Conservation (phyloP, 2,888 invertebrate species). For the Hyppa rectilinea region DNA sequence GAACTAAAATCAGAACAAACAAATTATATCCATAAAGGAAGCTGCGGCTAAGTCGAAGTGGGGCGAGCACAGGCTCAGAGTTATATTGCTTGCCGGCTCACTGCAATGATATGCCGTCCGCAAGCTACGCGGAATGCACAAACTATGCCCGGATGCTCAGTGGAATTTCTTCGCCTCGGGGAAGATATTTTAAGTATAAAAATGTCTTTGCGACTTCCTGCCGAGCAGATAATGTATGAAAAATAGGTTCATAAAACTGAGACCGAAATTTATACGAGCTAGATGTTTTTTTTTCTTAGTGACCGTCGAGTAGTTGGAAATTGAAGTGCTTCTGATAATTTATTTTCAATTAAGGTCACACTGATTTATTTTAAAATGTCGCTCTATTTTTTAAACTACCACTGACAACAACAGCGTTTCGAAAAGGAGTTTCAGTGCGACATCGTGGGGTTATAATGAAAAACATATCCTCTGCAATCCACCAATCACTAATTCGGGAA, state of each 20-base stretch:
- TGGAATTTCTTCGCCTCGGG: constrained; percentile 73
- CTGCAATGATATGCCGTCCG: constrained; percentile 75
- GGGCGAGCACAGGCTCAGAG: constrained; percentile 54
- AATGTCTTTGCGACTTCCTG: constrained; percentile 70
- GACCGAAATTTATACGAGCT: constrained; percentile 38
- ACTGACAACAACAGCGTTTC: neutral
- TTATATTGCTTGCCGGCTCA: constrained; percentile 62
- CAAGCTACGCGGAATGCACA: constrained; percentile 76
- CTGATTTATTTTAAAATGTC: neutral
- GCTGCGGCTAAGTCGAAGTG: constrained; percentile 63
- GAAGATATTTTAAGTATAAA: constrained; percentile 78
- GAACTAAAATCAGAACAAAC: constrained; percentile 61
- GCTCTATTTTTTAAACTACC: neutral
- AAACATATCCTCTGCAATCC: neutral
- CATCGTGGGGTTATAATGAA: neutral
- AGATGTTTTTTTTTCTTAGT: constrained; percentile 38
- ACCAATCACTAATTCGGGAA: neutral
- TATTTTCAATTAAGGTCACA: constrained; percentile 19
- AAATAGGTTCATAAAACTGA: constrained; percentile 51
- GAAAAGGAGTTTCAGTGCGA: neutral
- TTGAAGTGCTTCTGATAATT: constrained; percentile 18
- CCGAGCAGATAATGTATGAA: constrained; percentile 57
- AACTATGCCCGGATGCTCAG: constrained; percentile 76
- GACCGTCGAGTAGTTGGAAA: constrained; percentile 16
- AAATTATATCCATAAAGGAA: constrained; percentile 71